A percentile compares a stretch with the other conserved stretches of the same genome.
phyloP scores from a whole-genome alignment of 1,140 invertebrate species.

The Orchesella cincta region DNA sequence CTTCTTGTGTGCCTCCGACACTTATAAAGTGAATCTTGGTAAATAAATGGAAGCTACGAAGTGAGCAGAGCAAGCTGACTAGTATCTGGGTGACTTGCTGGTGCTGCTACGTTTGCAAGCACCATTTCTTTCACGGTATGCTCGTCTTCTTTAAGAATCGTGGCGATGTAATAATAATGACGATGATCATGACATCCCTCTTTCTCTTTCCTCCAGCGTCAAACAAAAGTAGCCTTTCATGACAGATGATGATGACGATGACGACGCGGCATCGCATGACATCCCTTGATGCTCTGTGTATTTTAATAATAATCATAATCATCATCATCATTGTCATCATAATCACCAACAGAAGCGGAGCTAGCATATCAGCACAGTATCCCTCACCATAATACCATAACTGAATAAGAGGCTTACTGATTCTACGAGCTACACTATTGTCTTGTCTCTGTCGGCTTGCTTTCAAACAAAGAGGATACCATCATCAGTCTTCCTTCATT shows the following conservation, averaged over 20 bases:
- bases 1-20: not conserved
- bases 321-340: not conserved
- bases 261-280: slow-evolving; percentile 4
- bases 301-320: slow-evolving; percentile 4
- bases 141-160: slow-evolving; percentile 6
- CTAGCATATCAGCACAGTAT: not conserved
- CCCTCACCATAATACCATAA: not conserved
- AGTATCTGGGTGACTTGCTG: not conserved
- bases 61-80: not conserved
- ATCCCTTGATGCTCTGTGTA: not conserved
- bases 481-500: too few relatives aligned
- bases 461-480: not conserved
- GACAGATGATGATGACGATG: not conserved
- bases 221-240: not conserved
- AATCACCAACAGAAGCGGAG: not conserved
- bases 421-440: not conserved
- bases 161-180: not conserved
- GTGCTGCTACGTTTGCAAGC: not conserved
- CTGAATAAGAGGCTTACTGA: not conserved
- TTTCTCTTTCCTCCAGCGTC: not conserved
- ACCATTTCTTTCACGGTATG: not conserved
- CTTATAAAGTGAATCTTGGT: not conserved
- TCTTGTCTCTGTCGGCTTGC: not conserved
- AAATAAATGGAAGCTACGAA: slow-evolving; percentile 6
- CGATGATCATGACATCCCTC: not conserved